These are phyloP conservation scores for Ophion slaviceki DNA, from an alignment of 2,888 invertebrate species.

Conservation along the genomic window DNA sequence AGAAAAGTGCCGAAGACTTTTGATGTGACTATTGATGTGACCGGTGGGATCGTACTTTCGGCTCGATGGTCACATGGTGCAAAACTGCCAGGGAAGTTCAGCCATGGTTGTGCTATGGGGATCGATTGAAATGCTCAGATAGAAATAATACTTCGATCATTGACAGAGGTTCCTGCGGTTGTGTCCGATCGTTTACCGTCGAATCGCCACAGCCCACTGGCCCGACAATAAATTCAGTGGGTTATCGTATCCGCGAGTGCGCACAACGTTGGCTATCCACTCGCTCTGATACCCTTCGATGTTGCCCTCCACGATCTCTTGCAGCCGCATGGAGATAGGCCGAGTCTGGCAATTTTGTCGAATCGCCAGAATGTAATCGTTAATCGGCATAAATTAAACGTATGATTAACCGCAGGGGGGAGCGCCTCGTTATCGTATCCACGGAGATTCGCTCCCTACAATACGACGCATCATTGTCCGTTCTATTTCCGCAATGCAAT, in stretches of 20 bases:
- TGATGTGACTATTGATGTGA: too few species aligned
- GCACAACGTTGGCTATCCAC: slow-evolving; percentile 40
- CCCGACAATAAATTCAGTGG: slow-evolving; percentile 74
- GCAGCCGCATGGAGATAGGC: slow-evolving; percentile 8
- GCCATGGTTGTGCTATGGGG: background rate
- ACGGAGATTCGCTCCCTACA: slow-evolving; percentile 29
- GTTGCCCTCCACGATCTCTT: slow-evolving; percentile 20
- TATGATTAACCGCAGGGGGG: slow-evolving; percentile 72
- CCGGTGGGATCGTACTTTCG: background rate
- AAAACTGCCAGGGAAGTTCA: background rate
- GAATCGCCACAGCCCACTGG: slow-evolving; percentile 74
- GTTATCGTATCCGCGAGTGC: slow-evolving; percentile 55
- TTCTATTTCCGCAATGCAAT: slow-evolving; percentile 47
- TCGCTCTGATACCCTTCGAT: slow-evolving; percentile 35
- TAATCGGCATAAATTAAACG: slow-evolving; percentile 77
- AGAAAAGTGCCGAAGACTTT: too few species aligned
- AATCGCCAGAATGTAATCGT: slow-evolving; percentile 71
- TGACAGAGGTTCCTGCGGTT: slow-evolving; percentile 76
- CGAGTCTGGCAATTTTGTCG: slow-evolving; percentile 67
- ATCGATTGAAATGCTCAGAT: slow-evolving; percentile 42
- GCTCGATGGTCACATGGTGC: background rate
- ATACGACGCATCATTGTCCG: slow-evolving; percentile 44
- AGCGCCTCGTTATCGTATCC: slow-evolving; percentile 57
- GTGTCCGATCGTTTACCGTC: slow-evolving; percentile 73
- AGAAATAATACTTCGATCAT: slow-evolving; percentile 74